Conservation (phyloP, 2,113 vertebrate genomes). For the Aspidoscelis tigris region DNA sequence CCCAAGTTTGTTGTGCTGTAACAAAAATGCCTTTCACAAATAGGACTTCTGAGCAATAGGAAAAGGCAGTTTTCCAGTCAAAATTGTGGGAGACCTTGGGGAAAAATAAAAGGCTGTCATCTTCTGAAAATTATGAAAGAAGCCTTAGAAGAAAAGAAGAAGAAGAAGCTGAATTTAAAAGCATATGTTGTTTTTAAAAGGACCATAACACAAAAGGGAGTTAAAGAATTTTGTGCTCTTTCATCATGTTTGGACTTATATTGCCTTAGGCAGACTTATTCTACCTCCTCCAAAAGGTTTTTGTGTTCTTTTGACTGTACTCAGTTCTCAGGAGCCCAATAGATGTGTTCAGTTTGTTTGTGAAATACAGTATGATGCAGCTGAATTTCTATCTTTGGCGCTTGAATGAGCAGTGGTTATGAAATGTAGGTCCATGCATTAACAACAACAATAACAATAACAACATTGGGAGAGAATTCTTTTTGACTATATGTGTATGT, state of each 20-base stretch:
- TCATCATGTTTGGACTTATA: not conserved
- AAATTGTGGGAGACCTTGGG: constrained; percentile 22
- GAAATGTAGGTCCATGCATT: too few relatives aligned
- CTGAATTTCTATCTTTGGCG: constrained; percentile 41
- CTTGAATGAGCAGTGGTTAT: constrained; percentile 22
- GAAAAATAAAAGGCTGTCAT: not conserved
- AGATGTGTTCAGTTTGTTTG: not conserved
- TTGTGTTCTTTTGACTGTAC: rapidly evolving
- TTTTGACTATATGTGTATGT: too few relatives aligned
- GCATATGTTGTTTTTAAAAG: not conserved
- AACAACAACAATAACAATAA: too few relatives aligned
- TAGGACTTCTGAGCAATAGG: not conserved
- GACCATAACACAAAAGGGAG: not conserved
- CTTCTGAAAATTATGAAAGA: constrained; percentile 20
- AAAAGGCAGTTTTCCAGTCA: not conserved
- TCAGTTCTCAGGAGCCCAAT: not conserved
- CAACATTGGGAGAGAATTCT: too few relatives aligned
- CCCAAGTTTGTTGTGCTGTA: not conserved
- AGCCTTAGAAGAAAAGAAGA: constrained; percentile 10
- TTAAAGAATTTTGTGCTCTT: constrained; percentile 9
- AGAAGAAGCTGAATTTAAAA: not conserved
- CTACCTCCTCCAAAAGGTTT: constrained; percentile 2
- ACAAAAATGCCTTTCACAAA: not conserved
- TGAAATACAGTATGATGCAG: constrained; percentile 33
- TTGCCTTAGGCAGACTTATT: constrained; percentile 27